Evolutionary conservation across 2,797 vertebrate species (phyloP).

Genomic region (Vespertilio murinus): DNA sequence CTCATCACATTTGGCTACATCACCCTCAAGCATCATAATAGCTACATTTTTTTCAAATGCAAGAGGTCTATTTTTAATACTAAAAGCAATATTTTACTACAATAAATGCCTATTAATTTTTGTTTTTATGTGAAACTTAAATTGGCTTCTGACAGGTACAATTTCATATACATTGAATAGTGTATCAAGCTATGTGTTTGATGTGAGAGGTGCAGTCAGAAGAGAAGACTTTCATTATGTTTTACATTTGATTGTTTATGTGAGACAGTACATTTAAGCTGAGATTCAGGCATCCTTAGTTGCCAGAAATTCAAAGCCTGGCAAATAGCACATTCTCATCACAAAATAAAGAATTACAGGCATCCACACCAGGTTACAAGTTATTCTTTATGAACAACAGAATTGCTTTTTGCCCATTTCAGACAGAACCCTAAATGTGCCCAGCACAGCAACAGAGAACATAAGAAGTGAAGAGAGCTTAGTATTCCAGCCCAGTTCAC

Average conservation of each 20-base stretch:
- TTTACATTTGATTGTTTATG: slow-evolving; percentile 80
- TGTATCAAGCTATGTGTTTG: slow-evolving; percentile 40
- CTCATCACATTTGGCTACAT: neutral
- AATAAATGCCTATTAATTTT: slow-evolving; percentile 71
- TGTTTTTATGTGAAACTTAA: slow-evolving; percentile 76
- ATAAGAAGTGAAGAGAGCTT: slow-evolving; percentile 80
- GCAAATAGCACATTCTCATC: slow-evolving; percentile 75
- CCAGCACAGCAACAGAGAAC: slow-evolving; percentile 82
- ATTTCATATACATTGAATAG: neutral
- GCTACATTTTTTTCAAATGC: slow-evolving; percentile 60
- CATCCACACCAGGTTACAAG: slow-evolving; percentile 72
- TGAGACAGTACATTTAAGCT: slow-evolving; percentile 54
- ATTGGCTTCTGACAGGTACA: slow-evolving; percentile 73
- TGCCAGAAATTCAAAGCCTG: slow-evolving; percentile 79
- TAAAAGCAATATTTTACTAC: slow-evolving; percentile 64
- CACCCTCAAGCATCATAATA: slow-evolving; percentile 1
- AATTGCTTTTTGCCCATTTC: slow-evolving; percentile 85
- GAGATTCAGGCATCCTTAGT: slow-evolving; percentile 74
- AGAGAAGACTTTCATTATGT: slow-evolving; percentile 74
- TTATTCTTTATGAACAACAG: slow-evolving; percentile 84
- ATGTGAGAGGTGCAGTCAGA: slow-evolving; percentile 61
- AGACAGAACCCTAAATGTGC: slow-evolving; percentile 82
- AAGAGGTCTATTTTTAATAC: slow-evolving; percentile 56
- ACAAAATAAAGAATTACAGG: slow-evolving; percentile 81
- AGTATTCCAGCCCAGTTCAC: slow-evolving; percentile 84